Evolutionary conservation across 1,140 invertebrate genomes (phyloP), one percentile per base, ranked within the genome.

Genomic region (Limonius californicus): DNA sequence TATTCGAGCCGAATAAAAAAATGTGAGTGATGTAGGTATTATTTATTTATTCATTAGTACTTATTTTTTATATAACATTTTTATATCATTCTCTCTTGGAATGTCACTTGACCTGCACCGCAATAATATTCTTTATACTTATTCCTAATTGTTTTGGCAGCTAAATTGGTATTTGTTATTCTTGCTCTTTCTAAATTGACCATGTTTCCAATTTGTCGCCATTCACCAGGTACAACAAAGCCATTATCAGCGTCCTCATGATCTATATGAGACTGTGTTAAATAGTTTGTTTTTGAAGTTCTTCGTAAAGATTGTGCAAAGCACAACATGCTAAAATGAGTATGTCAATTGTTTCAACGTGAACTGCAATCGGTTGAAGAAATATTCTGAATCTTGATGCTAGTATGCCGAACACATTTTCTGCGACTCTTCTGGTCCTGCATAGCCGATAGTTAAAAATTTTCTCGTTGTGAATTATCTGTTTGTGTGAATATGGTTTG

Each of bases 341-440:
- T 47, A 64, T 70, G 30, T 68, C 60, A 42, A 65, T 69, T 27
- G 59, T 72, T 59, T 70, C 62, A 57, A 70, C 59, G 43, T 68
- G 61, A 54, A 70, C 59, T 45, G 73, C 60, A 8, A 78, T 70
- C 35, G 72, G 62, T 32, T 63, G 64, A 42, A 50, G 54, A 68
- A 73, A 72, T 27, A 74, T 66, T 54, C 69, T 59, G 62, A 62
- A 75, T 61, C 68, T 59, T 32, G 59, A 47, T 7, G 63, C 70
- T 65, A 77, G 61, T 35, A 77, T 75, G 45, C 77, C 76, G 64
- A 78, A 79, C 8, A 70, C 69, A 69, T 74, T 76, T 68, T 76
- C 74, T 4, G 73, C 64, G 42, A 62, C 66, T 16, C 72, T 45
- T 45, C 74, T 61, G 2, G 70, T 73, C 18, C 55, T 27, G 18